A percentile compares a stretch with the other conserved stretches of the same genome.
phyloP scores from a whole-genome alignment of 2,888 invertebrate species.

The Phrixothrix hirtus region DNA sequence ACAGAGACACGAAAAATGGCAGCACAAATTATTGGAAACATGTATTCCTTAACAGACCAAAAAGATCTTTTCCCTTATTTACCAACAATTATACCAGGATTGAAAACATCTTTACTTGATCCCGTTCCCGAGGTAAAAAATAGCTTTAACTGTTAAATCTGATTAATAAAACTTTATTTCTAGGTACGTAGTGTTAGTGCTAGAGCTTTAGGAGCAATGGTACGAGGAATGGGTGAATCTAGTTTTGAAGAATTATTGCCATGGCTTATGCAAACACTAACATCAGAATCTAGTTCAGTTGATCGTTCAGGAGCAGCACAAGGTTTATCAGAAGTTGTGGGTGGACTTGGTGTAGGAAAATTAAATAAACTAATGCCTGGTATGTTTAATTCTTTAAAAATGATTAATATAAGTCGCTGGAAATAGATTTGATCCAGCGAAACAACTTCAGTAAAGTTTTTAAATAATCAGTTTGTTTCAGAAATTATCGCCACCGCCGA shows the following conservation, averaged over 20 bases:
- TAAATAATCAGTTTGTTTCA: no score
- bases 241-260: slow-evolving; percentile 95
- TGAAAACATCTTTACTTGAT: slow-evolving; percentile 93
- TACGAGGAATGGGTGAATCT: slow-evolving; percentile 94
- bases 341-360: slow-evolving; percentile 93
- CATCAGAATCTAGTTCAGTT: slow-evolving; percentile 93
- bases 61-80: slow-evolving; percentile 97
- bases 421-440: no score
- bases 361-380: slow-evolving; percentile 95
- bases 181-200: slow-evolving; percentile 92
- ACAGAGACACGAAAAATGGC: slow-evolving; percentile 99
- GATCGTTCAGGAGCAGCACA: slow-evolving; percentile 92
- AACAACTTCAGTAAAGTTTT: no score
- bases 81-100: slow-evolving; percentile 93
- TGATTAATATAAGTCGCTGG: not conserved
- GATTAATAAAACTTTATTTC: slow-evolving; percentile 6
- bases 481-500: slow-evolving; percentile 94
- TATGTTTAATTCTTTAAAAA: slow-evolving; percentile 36
- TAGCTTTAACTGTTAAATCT: not conserved
- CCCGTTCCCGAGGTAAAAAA: slow-evolving; percentile 88
- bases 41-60: slow-evolving; percentile 98
- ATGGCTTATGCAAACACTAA: slow-evolving; percentile 97
- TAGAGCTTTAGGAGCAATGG: slow-evolving; percentile 96
- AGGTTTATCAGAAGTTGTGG: slow-evolving; percentile 94
- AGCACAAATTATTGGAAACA: slow-evolving; percentile 98